Conservation (phyloP, 2,797 vertebrate species). For the Ptychobarbus kaznakovi region DNA sequence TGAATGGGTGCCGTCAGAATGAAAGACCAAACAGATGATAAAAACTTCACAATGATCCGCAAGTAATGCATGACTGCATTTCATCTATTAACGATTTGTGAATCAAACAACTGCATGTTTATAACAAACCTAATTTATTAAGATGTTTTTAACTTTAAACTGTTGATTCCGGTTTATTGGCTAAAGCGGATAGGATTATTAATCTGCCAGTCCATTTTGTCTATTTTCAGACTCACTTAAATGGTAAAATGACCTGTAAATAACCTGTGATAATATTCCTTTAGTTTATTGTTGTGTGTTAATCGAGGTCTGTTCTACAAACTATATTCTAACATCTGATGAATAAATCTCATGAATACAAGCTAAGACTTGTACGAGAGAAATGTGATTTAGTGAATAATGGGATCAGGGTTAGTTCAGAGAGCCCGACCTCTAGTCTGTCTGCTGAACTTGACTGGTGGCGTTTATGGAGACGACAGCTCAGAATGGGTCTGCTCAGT, state of each 20-base stretch:
- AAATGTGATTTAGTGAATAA: conserved; percentile 24
- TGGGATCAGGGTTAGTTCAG: neutral
- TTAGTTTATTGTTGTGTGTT: neutral
- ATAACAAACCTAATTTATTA: neutral
- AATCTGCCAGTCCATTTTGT: neutral
- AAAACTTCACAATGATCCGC: neutral
- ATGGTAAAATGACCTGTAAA: neutral
- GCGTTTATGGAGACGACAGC: neutral
- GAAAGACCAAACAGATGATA: neutral
- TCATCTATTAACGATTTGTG: neutral
- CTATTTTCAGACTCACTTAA: neutral
- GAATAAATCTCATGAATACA: neutral
- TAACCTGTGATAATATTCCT: neutral
- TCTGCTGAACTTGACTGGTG: conserved; percentile 31
- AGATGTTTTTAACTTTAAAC: neutral
- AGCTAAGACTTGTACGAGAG: neutral
- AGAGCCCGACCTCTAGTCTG: conserved; percentile 1
- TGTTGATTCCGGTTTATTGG: neutral
- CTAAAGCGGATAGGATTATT: neutral
- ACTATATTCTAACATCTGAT: neutral
- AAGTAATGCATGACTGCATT: neutral
- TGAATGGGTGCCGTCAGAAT: neutral
- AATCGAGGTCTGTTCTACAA: neutral
- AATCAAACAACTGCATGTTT: neutral
- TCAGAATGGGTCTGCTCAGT: neutral